Conservation (phyloP, 2,888 invertebrate genomes). For the Oscheius onirici region DNA sequence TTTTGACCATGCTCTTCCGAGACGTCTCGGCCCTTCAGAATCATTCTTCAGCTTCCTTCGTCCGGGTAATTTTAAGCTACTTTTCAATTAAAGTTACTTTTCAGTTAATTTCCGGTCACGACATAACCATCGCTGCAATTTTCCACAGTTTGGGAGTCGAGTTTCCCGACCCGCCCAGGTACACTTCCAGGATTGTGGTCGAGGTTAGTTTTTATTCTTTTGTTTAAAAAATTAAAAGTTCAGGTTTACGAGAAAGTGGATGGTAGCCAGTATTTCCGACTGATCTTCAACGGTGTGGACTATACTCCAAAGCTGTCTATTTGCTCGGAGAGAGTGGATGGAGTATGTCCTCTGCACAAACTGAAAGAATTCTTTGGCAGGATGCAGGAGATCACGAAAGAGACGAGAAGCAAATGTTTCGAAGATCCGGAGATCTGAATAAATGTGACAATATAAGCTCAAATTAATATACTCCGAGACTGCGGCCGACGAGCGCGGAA, state of each 20-base stretch:
- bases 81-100: not conserved
- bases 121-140: constrained; percentile 49
- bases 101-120: constrained; percentile 55
- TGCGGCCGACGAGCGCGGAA: too few relatives aligned
- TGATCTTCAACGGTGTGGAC: constrained; percentile 10
- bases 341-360: not conserved
- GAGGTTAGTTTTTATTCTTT: constrained; percentile 79
- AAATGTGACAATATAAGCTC: too few relatives aligned
- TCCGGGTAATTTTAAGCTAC: not conserved
- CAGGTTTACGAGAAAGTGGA: not conserved
- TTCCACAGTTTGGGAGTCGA: constrained; percentile 47
- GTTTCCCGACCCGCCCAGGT: constrained; percentile 77
- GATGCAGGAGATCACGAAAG: too few relatives aligned
- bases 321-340: not conserved
- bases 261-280: not conserved
- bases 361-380: too few relatives aligned
- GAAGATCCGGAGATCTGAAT: too few relatives aligned
- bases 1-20: not conserved
- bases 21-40: not conserved
- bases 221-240: not conserved
- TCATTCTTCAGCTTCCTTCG: not conserved
- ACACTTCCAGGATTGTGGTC: constrained; percentile 86
- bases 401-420: too few relatives aligned
- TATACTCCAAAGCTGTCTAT: not conserved
- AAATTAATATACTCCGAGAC: too few relatives aligned